Evolutionary conservation across 1,140 invertebrate species (phyloP).

Genomic region (Ceratosolen fusciceps): DNA sequence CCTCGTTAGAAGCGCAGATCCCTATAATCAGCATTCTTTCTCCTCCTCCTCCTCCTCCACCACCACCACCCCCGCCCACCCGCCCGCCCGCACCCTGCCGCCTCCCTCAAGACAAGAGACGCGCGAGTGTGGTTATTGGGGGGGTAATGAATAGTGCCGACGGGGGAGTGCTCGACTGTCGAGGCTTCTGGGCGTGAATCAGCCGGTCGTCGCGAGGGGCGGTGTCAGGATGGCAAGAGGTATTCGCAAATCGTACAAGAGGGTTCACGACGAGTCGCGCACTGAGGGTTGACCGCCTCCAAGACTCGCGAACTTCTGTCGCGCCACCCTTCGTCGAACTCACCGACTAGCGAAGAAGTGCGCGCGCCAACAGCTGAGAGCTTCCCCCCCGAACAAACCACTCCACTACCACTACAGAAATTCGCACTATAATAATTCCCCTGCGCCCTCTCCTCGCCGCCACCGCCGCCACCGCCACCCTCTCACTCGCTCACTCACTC

Average conservation of each 20-base stretch:
- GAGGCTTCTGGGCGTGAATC: not conserved
- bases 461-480: too few relatives aligned
- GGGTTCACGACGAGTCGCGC: slow-evolving; percentile 6
- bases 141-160: too few relatives aligned
- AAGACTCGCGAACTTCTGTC: not conserved
- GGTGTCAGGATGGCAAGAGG: not conserved
- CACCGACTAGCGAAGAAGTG: not conserved
- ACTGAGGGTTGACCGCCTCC: slow-evolving; percentile 19
- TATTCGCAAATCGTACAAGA: not conserved
- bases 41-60: too few relatives aligned
- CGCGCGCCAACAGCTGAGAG: not conserved
- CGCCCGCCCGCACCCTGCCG: not conserved
- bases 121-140: too few relatives aligned
- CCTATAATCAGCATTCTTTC: not conserved
- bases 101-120: too few relatives aligned
- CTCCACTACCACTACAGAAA: too few relatives aligned
- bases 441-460: not conserved
- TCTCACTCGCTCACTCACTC: too few relatives aligned
- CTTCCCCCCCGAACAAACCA: too few relatives aligned
- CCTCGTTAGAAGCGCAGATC: not conserved
- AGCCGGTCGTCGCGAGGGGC: not conserved
- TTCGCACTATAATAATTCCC: too few relatives aligned
- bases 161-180: too few relatives aligned
- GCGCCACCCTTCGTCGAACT: slow-evolving; percentile 17
- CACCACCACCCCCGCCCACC: too few relatives aligned